Conservation (phyloP, 2,113 vertebrate species). For the Oreochromis niloticus region DNA sequence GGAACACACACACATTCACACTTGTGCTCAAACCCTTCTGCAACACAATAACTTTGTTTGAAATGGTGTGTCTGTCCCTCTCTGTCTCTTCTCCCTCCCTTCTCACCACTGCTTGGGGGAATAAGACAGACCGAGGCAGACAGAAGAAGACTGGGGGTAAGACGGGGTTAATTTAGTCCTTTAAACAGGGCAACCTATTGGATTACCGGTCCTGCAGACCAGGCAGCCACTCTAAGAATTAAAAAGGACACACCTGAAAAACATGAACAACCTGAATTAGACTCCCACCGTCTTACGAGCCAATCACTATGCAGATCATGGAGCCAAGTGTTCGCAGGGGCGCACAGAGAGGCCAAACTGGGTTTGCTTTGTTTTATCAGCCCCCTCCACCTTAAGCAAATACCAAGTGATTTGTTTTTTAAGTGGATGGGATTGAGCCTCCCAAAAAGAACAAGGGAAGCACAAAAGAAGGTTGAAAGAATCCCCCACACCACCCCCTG, state of each 20-base stretch:
- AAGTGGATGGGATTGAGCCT: conserved; percentile 40
- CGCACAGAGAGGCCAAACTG: conserved; percentile 16
- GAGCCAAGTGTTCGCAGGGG: not conserved
- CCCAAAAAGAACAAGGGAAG: conserved; percentile 32
- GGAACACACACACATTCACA: not conserved
- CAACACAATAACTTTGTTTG: conserved; percentile 21
- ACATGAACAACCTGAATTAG: conserved; percentile 16
- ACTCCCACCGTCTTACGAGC: not conserved
- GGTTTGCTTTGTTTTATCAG: conserved; percentile 34
- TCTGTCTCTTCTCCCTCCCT: not conserved
- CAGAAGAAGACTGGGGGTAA: conserved; percentile 48
- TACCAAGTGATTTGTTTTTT: conserved; percentile 51
- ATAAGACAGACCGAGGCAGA: conserved; percentile 20
- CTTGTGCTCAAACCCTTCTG: not conserved
- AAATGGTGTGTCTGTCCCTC: not conserved
- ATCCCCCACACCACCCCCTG: not conserved
- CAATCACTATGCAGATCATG: conserved; percentile 58
- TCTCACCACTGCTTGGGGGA: not conserved
- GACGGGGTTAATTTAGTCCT: conserved; percentile 65
- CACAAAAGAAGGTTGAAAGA: conserved; percentile 37
- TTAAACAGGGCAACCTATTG: conserved; percentile 60
- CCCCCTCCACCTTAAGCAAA: conserved; percentile 42
- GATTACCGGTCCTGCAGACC: conserved; percentile 44
- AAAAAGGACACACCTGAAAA: conserved; percentile 58
- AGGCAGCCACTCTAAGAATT: conserved; percentile 42